phyloP scores from a whole-genome alignment of 2,113 vertebrate species.

The Nannospalax galili region DNA sequence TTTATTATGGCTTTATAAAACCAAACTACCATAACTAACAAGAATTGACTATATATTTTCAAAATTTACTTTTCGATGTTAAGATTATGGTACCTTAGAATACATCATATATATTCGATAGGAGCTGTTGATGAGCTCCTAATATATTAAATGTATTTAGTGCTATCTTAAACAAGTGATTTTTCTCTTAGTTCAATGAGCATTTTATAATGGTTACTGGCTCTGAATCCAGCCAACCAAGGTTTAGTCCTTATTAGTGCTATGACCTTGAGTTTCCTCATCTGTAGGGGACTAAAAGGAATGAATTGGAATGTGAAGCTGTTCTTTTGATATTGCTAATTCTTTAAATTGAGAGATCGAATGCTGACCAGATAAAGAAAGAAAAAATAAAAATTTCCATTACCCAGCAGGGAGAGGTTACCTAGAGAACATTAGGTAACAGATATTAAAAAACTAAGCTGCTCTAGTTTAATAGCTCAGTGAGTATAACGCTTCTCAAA shows the following conservation, averaged over 20 bases:
- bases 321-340: not conserved
- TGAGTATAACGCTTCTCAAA: conserved; percentile 15
- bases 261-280: not conserved
- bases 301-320: not conserved
- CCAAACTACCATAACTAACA: not conserved
- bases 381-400: conserved; percentile 26
- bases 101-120: not conserved
- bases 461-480: conserved; percentile 41
- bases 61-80: not conserved
- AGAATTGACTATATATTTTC: not conserved
- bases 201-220: not conserved
- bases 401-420: not conserved
- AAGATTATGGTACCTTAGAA: not conserved
- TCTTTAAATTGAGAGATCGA: not conserved
- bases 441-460: conserved; percentile 31
- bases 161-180: not conserved
- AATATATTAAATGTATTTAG: not conserved
- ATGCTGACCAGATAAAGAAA: conserved; percentile 35
- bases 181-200: not conserved
- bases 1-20: not conserved
- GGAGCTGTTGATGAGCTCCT: not conserved
- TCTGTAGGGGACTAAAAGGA: not conserved
- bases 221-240: not conserved
- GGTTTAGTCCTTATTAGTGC: not conserved
- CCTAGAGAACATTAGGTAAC: not conserved